phyloP scores from a whole-genome alignment of 2,888 invertebrate genomes.

The Petrolisthes manimaculis region DNA sequence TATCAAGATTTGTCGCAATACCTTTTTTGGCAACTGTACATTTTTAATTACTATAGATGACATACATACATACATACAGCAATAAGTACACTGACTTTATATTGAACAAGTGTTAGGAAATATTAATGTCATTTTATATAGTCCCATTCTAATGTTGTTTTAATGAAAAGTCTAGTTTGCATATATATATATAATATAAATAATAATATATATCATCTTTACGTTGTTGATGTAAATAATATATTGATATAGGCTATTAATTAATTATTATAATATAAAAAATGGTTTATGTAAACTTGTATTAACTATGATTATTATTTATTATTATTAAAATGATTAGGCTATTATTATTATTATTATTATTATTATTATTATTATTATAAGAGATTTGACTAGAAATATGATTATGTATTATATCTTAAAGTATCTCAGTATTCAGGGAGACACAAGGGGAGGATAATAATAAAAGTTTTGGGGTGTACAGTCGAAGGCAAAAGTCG shows the following conservation, averaged over 20 bases:
- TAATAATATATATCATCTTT: constrained; percentile 49
- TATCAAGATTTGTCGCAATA: too few relatives aligned
- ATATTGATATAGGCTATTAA: too few relatives aligned
- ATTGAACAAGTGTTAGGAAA: constrained; percentile 51
- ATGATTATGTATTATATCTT: neutral
- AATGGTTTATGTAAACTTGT: constrained; percentile 49
- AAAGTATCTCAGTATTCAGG: too few relatives aligned
- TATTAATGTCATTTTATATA: constrained; percentile 58
- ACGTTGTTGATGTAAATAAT: constrained; percentile 62
- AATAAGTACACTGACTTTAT: constrained; percentile 61
- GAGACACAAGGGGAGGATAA: too few relatives aligned
- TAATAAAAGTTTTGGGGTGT: too few relatives aligned
- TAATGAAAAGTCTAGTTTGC: constrained; percentile 64
- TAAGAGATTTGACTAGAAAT: constrained; percentile 23
- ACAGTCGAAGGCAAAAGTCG: too few relatives aligned
- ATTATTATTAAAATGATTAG: too few relatives aligned
- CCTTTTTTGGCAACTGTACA: too few relatives aligned
- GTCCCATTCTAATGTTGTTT: constrained; percentile 61
- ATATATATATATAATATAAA: constrained; percentile 55
- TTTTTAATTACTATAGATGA: too few relatives aligned
- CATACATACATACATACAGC: constrained; percentile 46
- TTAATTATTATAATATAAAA: constrained; percentile 23
- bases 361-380: constrained; percentile 34
- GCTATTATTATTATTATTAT: too few relatives aligned
- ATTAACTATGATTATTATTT: constrained; percentile 22